Percentiles rank a stretch among this genome's conserved stretches.
These are phyloP conservation scores for Drosophila auraria DNA, from an alignment of 1,140 invertebrate genomes.

Conservation along the genomic window DNA sequence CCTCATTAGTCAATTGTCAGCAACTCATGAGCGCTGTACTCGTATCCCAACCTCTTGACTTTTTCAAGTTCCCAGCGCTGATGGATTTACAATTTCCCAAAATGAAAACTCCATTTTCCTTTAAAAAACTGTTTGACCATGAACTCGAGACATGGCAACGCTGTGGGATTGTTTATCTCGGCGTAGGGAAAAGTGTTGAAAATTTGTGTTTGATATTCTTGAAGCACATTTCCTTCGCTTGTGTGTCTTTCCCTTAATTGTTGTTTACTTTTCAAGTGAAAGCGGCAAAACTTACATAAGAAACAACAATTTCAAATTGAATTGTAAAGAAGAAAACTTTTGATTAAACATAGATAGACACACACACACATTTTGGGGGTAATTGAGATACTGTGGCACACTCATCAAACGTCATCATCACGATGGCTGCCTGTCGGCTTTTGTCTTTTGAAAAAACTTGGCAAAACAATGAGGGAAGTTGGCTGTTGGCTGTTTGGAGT, in stretches of 20 bases:
- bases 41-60: conserved; percentile 43
- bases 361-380: conserved; percentile 28
- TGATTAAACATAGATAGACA: conserved; percentile 52
- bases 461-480: conserved; percentile 21
- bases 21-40: conserved; percentile 5
- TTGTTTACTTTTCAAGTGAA: conserved; percentile 76
- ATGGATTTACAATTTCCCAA: conserved; percentile 65
- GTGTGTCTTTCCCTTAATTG: conserved; percentile 58
- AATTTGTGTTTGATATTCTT: conserved; percentile 58
- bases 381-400: conserved; percentile 47
- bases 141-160: conserved; percentile 40
- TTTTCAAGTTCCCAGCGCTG: conserved; percentile 38
- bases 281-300: conserved; percentile 54
- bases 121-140: conserved; percentile 62
- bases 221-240: conserved; percentile 29
- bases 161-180: conserved; percentile 56
- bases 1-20: conserved; percentile 76
- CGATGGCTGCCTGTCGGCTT: conserved; percentile 10
- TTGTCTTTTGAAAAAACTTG: conserved; percentile 24
- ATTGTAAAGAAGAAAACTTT: conserved; percentile 53
- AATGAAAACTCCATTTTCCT: conserved; percentile 58
- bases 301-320: conserved; percentile 64
- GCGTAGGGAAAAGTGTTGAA: conserved; percentile 65
- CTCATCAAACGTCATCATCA: conserved; percentile 34
- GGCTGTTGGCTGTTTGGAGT: conserved; percentile 62